phyloP scores from a whole-genome alignment of 1,140 invertebrate species.

The Asbolus verrucosus region DNA sequence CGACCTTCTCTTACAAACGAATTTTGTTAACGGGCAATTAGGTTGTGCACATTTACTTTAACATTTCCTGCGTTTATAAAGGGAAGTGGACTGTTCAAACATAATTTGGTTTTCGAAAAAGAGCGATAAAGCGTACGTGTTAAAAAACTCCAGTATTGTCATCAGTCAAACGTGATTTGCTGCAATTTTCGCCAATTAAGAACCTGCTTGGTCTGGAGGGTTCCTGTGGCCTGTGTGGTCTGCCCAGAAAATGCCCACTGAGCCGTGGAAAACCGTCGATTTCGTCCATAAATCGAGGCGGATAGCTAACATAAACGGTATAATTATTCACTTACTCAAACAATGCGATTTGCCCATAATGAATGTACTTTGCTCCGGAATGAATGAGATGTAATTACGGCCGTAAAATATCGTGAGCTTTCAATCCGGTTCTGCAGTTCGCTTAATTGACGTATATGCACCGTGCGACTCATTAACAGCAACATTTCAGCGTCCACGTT shows the following conservation, averaged over 20 bases:
- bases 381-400: slow-evolving; percentile 36
- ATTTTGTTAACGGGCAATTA: slow-evolving; percentile 12
- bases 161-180: too few species aligned
- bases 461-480: slow-evolving; percentile 26
- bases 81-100: slow-evolving; percentile 20
- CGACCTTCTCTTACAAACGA: not conserved
- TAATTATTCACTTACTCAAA: slow-evolving; percentile 33
- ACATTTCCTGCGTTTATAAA: slow-evolving; percentile 12
- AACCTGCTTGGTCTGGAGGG: too few species aligned
- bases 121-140: too few species aligned
- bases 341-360: slow-evolving; percentile 25
- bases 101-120: not conserved
- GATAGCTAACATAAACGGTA: slow-evolving; percentile 22
- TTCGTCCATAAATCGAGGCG: slow-evolving; percentile 14
- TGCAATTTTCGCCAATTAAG: not conserved
- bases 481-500: slow-evolving; percentile 3
- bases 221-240: slow-evolving; percentile 11
- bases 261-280: slow-evolving; percentile 15
- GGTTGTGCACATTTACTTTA: slow-evolving; percentile 20
- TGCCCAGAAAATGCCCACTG: not conserved
- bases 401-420: slow-evolving; percentile 32
- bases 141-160: too few species aligned
- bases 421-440: slow-evolving; percentile 27
- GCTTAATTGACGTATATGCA: slow-evolving; percentile 27
- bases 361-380: slow-evolving; percentile 15